phyloP scores from a whole-genome alignment of 2,113 vertebrate genomes.

The Bos taurus region ARS-UCD2.0 NC_037337.1:46878501-46879000 shows the following conservation, averaged over 20 bases:
- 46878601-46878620: not conserved
- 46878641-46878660: not conserved
- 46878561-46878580: conserved; percentile 65
- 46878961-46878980: conserved; percentile 2
- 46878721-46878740: not conserved
- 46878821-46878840: not conserved
- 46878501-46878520: not conserved
- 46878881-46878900: not conserved
- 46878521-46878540: not conserved
- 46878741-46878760: not conserved
- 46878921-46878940: not conserved
- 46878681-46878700: not conserved
- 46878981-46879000: not conserved
- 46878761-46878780: not conserved
- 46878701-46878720: not conserved
- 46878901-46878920: not conserved
- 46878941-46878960: not conserved
- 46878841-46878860: not conserved
- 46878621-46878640: not conserved
- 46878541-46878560: conserved; percentile 11
- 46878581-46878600: conserved; percentile 1
- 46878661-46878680: not conserved
- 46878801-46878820: not conserved
- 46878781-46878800: not conserved
- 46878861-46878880: not conserved